A percentile compares a stretch with the other conserved stretches of the same genome.
phyloP scores from a whole-genome alignment of 1,140 invertebrate genomes.

The Trinorchestia longiramus region DNA sequence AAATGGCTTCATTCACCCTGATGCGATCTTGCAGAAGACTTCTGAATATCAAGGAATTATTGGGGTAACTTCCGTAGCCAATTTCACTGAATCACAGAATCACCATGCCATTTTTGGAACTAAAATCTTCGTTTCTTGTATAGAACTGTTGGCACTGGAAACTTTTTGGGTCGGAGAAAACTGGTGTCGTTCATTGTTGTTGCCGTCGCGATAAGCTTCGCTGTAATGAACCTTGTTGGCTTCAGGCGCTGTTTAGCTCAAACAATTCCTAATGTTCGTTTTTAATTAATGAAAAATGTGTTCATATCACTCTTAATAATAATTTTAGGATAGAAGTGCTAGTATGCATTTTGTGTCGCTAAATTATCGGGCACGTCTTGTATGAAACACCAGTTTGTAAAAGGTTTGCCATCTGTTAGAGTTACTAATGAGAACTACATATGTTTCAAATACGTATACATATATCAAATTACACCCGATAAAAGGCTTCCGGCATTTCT shows the following conservation, averaged over 20 bases:
- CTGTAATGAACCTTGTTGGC: background rate
- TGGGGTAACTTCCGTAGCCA: background rate
- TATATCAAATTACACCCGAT: too few species aligned
- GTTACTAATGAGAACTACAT: too few species aligned
- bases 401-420: too few species aligned
- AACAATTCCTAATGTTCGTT: background rate
- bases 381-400: too few species aligned
- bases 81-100: background rate
- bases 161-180: background rate
- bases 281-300: background rate
- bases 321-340: too few species aligned
- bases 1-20: background rate
- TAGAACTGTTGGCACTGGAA: background rate
- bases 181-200: background rate
- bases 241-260: background rate
- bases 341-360: too few species aligned
- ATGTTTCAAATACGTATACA: too few species aligned
- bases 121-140: background rate
- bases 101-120: background rate
- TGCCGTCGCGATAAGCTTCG: background rate
- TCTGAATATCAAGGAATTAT: background rate
- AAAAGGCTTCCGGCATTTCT: too few species aligned
- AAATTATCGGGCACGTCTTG: too few species aligned
- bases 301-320: too few species aligned
- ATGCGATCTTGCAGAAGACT: background rate